Conservation (phyloP, 2,113 vertebrate species). For the Cnemophilus loriae region DNA sequence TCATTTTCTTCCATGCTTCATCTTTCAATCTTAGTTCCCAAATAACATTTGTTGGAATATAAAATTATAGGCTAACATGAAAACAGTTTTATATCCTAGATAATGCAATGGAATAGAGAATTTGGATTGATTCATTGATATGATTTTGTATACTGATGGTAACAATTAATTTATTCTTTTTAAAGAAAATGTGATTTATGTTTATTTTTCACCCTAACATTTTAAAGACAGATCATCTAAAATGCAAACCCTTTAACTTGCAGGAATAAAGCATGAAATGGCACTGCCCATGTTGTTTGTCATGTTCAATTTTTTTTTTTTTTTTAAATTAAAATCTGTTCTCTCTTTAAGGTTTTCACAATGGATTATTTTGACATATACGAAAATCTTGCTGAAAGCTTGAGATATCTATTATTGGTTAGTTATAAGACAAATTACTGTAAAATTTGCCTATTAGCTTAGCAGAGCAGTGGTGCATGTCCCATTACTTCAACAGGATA, state of each 20-base stretch:
- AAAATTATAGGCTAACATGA: conserved; percentile 62
- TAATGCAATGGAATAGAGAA: conserved; percentile 71
- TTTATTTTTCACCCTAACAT: conserved; percentile 25
- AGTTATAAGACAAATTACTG: neutral
- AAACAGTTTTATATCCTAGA: conserved; percentile 63
- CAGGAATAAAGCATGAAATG: neutral
- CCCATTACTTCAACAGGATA: neutral
- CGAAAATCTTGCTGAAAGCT: neutral
- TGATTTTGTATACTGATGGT: conserved; percentile 75
- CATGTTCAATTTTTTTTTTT: neutral
- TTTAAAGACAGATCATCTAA: conserved; percentile 30
- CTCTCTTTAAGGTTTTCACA: neutral
- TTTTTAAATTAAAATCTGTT: neutral
- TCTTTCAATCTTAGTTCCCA: conserved; percentile 59
- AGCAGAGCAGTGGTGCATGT: neutral
- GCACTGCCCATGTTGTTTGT: neutral
- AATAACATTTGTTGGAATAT: conserved; percentile 69
- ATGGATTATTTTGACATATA: neutral
- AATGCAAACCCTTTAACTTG: conserved; percentile 10
- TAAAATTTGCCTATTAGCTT: neutral
- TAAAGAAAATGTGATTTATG: conserved; percentile 67
- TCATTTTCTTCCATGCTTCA: conserved; percentile 65
- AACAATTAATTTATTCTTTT: conserved; percentile 71
- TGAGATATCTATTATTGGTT: neutral
- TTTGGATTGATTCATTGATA: conserved; percentile 75